These are phyloP conservation scores for Piscicola geometra DNA, from an alignment of 2,888 invertebrate species.

Conservation along the genomic window DNA sequence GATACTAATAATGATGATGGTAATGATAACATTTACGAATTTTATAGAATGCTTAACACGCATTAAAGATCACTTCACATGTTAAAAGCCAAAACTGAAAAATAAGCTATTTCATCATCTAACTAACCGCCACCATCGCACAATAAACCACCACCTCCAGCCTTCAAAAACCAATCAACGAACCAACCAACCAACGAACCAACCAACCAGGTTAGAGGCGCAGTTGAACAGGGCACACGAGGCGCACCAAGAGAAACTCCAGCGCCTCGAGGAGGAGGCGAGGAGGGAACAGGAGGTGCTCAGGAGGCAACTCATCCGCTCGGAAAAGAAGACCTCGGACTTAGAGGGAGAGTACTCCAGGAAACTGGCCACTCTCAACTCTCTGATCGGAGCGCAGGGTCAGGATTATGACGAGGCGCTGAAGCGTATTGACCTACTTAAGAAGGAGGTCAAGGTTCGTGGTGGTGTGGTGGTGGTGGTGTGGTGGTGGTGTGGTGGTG, in stretches of 20 bases:
- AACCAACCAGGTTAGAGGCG: slow-evolving; percentile 45
- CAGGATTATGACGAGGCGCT: neutral
- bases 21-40: too few species aligned
- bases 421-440: neutral
- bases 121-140: neutral
- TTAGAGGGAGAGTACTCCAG: slow-evolving; percentile 48
- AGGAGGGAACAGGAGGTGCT: slow-evolving; percentile 47
- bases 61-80: too few species aligned
- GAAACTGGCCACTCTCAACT: slow-evolving; percentile 36
- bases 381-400: neutral
- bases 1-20: too few species aligned
- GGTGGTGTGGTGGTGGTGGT: too few species aligned
- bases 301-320: slow-evolving; percentile 47
- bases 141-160: neutral
- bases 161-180: too few species aligned
- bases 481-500: too few species aligned
- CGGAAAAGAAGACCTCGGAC: slow-evolving; percentile 44
- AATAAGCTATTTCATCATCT: neutral
- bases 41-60: too few species aligned
- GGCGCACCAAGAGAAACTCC: slow-evolving; percentile 47
- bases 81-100: too few species aligned
- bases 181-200: neutral
- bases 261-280: slow-evolving; percentile 48
- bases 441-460: neutral
- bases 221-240: slow-evolving; percentile 47